These are phyloP conservation scores for Peromyscus melanophrys DNA, from an alignment of 2,797 vertebrate genomes.

Conservation along the genomic window DNA sequence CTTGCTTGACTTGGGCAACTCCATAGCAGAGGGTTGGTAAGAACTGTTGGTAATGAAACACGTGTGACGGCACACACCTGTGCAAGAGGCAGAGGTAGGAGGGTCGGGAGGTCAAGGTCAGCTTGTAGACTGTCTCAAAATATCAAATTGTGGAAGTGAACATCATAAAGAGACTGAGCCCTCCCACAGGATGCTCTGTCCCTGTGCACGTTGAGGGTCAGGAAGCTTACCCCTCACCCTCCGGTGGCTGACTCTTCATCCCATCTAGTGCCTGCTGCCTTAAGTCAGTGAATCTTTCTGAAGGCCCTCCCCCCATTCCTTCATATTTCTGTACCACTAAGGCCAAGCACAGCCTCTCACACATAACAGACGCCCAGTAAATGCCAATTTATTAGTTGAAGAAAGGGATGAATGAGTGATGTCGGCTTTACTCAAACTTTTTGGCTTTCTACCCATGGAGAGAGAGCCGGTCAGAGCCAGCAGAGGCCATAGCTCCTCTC, in stretches of 20 bases:
- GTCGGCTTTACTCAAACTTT: not conserved
- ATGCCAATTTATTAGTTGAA: not conserved
- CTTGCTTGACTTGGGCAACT: not conserved
- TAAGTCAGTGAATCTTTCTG: not conserved
- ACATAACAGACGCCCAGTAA: not conserved
- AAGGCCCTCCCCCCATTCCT: not conserved
- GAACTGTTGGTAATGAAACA: not conserved
- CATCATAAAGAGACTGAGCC: not conserved
- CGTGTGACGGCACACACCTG: not conserved
- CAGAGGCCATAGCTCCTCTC: not conserved
- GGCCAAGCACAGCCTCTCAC: not conserved
- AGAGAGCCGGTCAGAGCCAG: not conserved
- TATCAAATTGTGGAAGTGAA: not conserved
- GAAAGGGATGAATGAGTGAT: not conserved
- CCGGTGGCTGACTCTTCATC: not conserved
- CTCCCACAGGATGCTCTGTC: accelerated
- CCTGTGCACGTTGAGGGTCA: accelerated
- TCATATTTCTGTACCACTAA: not conserved
- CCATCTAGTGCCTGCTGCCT: not conserved
- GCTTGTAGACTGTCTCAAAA: too few species aligned
- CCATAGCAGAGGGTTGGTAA: not conserved
- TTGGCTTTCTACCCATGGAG: not conserved
- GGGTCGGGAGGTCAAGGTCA: not conserved
- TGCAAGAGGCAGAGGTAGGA: not conserved
- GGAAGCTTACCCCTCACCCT: not conserved